A percentile compares a stretch with the other conserved stretches of the same genome.
Conservation (phyloP, 2,888 invertebrate species). For the Cynaeus angustus region DNA sequence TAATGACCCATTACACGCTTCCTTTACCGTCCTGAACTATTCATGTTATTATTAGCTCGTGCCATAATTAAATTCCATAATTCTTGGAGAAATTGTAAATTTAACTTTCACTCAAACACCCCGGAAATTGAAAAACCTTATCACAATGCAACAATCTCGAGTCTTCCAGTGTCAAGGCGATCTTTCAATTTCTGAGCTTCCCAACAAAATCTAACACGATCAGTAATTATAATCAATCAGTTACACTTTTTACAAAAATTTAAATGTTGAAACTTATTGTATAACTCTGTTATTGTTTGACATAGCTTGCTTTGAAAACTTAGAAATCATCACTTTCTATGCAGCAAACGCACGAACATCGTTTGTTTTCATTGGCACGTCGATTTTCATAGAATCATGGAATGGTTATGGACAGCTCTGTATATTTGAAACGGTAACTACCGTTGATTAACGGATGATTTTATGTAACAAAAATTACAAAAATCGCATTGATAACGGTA, state of each 20-base stretch:
- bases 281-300: conserved; percentile 39
- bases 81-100: conserved; percentile 34
- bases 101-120: conserved; percentile 36
- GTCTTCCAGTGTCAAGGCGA: conserved; percentile 21
- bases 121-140: conserved; percentile 27
- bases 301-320: conserved; percentile 26
- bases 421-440: conserved; percentile 11
- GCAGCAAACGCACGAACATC: conserved; percentile 9
- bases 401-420: neutral
- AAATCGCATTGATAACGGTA: conserved; percentile 35
- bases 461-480: conserved; percentile 38
- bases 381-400: conserved; percentile 1
- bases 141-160: neutral
- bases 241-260: conserved; percentile 10
- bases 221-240: conserved; percentile 12
- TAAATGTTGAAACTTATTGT: conserved; percentile 33
- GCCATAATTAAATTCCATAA: conserved; percentile 39
- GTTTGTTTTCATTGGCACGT: conserved; percentile 26
- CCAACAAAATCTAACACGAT: neutral
- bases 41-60: conserved; percentile 24
- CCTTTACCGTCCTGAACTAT: conserved; percentile 24
- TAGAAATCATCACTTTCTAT: conserved; percentile 46
- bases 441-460: conserved; percentile 35
- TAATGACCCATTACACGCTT: conserved; percentile 37
- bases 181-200: neutral